Conservation (phyloP, 2,888 invertebrate species). For the Parnassius smintheus region DNA sequence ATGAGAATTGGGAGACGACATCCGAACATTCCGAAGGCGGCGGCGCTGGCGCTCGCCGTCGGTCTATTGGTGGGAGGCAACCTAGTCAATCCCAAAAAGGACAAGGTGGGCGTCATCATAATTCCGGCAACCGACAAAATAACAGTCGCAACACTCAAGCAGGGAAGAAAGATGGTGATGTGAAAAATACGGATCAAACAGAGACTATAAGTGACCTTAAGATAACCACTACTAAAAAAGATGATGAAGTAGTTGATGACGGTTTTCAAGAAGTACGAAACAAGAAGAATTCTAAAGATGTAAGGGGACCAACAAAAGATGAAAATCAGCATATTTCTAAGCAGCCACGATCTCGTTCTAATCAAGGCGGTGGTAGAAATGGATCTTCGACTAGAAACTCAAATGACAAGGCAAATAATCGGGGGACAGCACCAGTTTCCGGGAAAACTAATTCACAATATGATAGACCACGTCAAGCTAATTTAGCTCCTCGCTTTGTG, state of each 20-base stretch:
- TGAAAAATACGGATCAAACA: conserved; percentile 61
- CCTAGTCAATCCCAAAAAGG: conserved; percentile 53
- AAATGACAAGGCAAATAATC: conserved; percentile 62
- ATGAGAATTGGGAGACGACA: conserved; percentile 90
- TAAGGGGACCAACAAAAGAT: conserved; percentile 63
- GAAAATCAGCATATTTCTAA: conserved; percentile 56
- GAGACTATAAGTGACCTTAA: conserved; percentile 71
- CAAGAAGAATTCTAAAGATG: conserved; percentile 87
- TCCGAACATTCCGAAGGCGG: conserved; percentile 89
- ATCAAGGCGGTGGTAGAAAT: conserved; percentile 70
- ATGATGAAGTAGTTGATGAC: conserved; percentile 82
- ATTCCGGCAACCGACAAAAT: conserved; percentile 57
- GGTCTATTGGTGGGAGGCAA: conserved; percentile 54
- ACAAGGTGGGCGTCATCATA: conserved; percentile 61
- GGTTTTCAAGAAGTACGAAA: conserved; percentile 93
- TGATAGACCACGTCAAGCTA: conserved; percentile 80
- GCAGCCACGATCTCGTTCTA: conserved; percentile 71
- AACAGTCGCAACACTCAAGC: conserved; percentile 54
- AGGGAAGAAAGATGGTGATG: conserved; percentile 60
- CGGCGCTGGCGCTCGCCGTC: conserved; percentile 53
- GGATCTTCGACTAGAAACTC: conserved; percentile 68
- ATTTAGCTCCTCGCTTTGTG: conserved; percentile 88
- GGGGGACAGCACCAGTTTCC: conserved; percentile 57
- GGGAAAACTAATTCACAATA: conserved; percentile 63
- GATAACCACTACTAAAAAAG: conserved; percentile 58